A percentile compares a stretch with the other conserved stretches of the same genome.
These are phyloP conservation scores for Drosophila parabipectinata DNA, from an alignment of 1,140 invertebrate species.

Conservation along the genomic window DNA sequence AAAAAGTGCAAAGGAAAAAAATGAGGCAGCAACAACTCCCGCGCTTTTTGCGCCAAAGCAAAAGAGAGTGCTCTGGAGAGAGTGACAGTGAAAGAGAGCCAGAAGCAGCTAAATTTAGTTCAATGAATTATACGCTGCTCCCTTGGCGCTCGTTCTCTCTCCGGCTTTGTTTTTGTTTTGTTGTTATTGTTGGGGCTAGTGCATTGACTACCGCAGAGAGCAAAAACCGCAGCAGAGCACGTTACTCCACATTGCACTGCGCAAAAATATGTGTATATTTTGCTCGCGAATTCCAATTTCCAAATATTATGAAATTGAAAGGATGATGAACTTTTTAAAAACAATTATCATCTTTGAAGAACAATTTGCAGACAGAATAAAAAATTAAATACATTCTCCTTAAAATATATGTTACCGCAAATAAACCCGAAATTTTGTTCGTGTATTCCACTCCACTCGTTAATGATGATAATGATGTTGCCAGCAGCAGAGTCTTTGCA, in stretches of 20 bases:
- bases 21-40: conserved; percentile 66
- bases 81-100: conserved; percentile 30
- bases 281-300: background rate
- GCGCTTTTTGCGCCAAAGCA: conserved; percentile 52
- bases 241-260: conserved; percentile 31
- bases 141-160: conserved; percentile 20
- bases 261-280: background rate
- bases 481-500: conserved; percentile 67
- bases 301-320: background rate
- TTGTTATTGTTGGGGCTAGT: conserved; percentile 67
- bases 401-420: background rate
- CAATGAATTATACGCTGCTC: conserved; percentile 63
- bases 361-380: no score
- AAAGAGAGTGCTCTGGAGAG: conserved; percentile 23
- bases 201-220: conserved; percentile 70
- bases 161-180: conserved; percentile 73
- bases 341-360: background rate
- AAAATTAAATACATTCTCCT: background rate
- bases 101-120: conserved; percentile 71
- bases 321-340: background rate
- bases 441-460: conserved; percentile 62
- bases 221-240: conserved; percentile 23
- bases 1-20: conserved; percentile 53
- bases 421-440: background rate
- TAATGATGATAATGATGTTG: conserved; percentile 69